phyloP scores from a whole-genome alignment of 1,140 invertebrate genomes.

The Aphelenchoides avenae region DNA sequence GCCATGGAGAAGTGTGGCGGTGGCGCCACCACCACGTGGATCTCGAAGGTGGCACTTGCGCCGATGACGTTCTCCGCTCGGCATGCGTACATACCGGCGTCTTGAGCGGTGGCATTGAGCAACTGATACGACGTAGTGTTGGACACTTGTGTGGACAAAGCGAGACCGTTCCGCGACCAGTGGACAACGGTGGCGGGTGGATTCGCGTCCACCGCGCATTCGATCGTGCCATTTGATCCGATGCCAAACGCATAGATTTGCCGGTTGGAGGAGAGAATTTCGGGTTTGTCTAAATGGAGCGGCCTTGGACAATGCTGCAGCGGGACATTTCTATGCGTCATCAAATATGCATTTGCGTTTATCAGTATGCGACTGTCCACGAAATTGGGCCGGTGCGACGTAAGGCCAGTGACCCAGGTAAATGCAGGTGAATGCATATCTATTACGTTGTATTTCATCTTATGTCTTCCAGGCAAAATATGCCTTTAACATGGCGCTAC shows the following conservation, averaged over 20 bases:
- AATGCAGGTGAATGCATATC: no score
- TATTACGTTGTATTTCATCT: no score
- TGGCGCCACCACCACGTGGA: constrained; percentile 32
- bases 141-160: constrained; percentile 9
- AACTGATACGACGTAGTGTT: constrained; percentile 4
- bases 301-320: no score
- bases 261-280: constrained; percentile 31
- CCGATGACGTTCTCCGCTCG: constrained; percentile 49
- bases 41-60: constrained; percentile 30
- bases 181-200: constrained; percentile 34
- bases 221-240: constrained; percentile 24
- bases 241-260: constrained; percentile 33
- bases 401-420: no score
- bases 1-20: constrained; percentile 40
- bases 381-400: no score
- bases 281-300: constrained; percentile 52
- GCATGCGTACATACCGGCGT: constrained; percentile 51
- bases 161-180: constrained; percentile 53
- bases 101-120: constrained; percentile 10
- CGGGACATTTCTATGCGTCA: no score
- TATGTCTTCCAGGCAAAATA: no score
- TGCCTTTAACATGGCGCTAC: no score
- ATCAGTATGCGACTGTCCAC: no score
- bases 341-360: no score
- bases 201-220: constrained; percentile 49